Evolutionary conservation across 1,140 invertebrate species (phyloP), one percentile per base, ranked within the genome.

Genomic region (Euwallacea fornicatus): DNA sequence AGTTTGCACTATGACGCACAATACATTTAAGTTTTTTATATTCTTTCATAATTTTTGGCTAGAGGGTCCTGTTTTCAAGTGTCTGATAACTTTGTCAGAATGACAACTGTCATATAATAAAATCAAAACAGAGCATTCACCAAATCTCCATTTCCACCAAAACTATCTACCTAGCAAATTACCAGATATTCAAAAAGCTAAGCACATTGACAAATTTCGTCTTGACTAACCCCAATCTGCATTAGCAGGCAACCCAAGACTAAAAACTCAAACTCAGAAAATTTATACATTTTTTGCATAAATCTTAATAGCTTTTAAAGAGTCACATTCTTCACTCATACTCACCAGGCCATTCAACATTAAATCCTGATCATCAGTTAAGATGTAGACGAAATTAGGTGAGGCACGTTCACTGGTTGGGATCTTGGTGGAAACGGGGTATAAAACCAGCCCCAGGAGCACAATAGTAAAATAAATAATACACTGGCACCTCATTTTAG

Each of bases 321-420:
- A 50, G 47, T 6, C 10, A 11, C 47, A 50, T 13, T 11, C 21
- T 33, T 33, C 21, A 33, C 4, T 33, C 9, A 74, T 81, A 86
- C 86, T 85, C 84, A 91, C 89, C 86, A 93, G 87, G 43, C 92
- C 89, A 82, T 89, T 88, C 43, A 96, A 82, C 60, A 88, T 82
- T 2, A 88, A 82, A 85, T 96, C 94, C 81, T 95, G 92, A 84
- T 96, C 94, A 82, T 96, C 94, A 10, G 91, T 93, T 60, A 96
- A 73, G 56, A 96, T 86, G 47, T 96, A 78, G 46, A 96, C 83
- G 74, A 96, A 90, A 81, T 96, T 96, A 43, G 69, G 62, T 59
- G 74, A 65, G 41, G 42, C 43, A 9, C 71, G 56, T 50, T 68
- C 65, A 11, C 54, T 2, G 43, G 2, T 16, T 11, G 15, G 6